Conservation (phyloP, 2,113 vertebrate species). For the Syngnathus scovelli region DNA sequence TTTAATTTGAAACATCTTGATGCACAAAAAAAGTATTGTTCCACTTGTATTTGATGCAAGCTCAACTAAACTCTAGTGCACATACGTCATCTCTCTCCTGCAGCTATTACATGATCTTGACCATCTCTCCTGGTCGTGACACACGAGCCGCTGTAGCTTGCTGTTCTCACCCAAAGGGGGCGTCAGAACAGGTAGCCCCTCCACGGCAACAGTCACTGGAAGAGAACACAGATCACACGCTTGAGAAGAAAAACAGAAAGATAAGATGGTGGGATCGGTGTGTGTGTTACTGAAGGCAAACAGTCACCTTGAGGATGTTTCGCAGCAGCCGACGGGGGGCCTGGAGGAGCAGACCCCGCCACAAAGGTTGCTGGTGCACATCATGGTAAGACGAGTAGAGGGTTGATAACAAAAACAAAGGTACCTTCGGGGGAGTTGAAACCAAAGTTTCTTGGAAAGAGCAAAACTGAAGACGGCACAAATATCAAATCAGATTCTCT, state of each 20-base stretch:
- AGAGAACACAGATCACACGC: conserved; percentile 16
- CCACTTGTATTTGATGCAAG: background rate
- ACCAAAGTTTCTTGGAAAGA: background rate
- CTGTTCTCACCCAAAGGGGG: background rate
- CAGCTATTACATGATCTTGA: background rate
- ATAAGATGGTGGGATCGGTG: background rate
- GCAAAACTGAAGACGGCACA: background rate
- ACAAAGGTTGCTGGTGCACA: conserved; percentile 19
- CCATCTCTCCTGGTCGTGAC: background rate
- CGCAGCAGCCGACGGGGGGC: background rate
- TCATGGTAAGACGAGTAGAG: background rate
- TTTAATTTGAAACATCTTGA: background rate
- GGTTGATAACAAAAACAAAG: conserved; percentile 15
- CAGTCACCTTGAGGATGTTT: background rate
- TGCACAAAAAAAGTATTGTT: background rate
- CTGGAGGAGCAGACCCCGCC: background rate
- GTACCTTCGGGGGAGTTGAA: background rate
- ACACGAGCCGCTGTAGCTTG: background rate
- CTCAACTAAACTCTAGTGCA: background rate
- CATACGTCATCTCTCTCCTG: background rate
- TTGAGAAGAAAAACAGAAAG: conserved; percentile 26
- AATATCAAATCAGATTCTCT: background rate
- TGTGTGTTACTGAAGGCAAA: background rate
- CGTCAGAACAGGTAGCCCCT: conserved; percentile 21
- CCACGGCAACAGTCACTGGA: conserved; percentile 42